Evolutionary conservation across 1,140 invertebrate species (phyloP).

Genomic region (Drosophila ercepeae): DNA sequence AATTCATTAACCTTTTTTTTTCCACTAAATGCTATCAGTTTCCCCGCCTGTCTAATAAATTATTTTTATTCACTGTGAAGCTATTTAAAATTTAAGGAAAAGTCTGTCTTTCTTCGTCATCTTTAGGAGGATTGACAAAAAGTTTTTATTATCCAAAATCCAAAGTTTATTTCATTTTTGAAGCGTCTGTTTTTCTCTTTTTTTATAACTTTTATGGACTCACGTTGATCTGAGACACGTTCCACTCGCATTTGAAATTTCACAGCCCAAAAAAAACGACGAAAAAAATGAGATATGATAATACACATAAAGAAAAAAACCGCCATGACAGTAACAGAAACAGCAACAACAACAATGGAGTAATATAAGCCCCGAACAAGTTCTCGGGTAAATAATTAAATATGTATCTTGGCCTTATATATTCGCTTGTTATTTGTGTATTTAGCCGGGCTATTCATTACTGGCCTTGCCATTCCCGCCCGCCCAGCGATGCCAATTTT

Average conservation of each 20-base stretch:
- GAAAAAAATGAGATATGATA: constrained; percentile 7
- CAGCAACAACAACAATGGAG: constrained; percentile 31
- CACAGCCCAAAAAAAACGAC: constrained; percentile 25
- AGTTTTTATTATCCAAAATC: constrained; percentile 10
- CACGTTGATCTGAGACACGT: constrained; percentile 39
- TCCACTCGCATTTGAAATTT: constrained; percentile 47
- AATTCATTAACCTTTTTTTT: neutral
- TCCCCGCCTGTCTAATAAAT: neutral
- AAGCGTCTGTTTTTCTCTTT: constrained; percentile 16
- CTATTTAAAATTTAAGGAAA: neutral
- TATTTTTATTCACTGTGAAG: too few relatives aligned
- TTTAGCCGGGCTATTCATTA: constrained; percentile 40
- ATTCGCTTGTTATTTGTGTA: constrained; percentile 55
- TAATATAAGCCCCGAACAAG: constrained; percentile 65
- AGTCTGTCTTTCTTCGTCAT: too few relatives aligned
- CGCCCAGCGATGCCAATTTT: constrained; percentile 48
- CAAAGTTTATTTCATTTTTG: constrained; percentile 11
- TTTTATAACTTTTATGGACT: constrained; percentile 9
- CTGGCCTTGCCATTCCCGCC: constrained; percentile 44
- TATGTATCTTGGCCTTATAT: constrained; percentile 36
- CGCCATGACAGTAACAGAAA: constrained; percentile 5
- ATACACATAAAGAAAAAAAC: constrained; percentile 14
- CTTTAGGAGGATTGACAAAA: constrained; percentile 8
- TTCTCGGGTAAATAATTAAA: constrained; percentile 72
- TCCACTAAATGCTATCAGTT: constrained; percentile 1